Conservation (phyloP, 2,797 vertebrate species). For the Discoglossus pictus region DNA sequence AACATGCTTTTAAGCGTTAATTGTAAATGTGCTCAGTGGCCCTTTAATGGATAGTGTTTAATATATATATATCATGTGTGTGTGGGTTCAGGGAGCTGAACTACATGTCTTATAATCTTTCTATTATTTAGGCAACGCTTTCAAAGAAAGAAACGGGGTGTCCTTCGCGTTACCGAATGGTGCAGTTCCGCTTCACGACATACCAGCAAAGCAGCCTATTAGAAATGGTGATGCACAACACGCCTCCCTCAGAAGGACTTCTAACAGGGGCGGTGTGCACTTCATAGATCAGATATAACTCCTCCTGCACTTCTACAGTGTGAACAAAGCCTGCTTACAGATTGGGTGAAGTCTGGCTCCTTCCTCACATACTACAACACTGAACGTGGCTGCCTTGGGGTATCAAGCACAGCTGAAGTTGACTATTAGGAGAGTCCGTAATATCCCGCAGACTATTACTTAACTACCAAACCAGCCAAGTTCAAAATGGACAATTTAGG, state of each 20-base stretch:
- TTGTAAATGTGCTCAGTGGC: no score
- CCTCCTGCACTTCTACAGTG: slow-evolving; percentile 42
- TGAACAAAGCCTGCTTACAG: slow-evolving; percentile 60
- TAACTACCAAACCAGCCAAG: not conserved
- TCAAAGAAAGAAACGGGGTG: slow-evolving; percentile 70
- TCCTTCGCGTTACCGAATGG: slow-evolving; percentile 70
- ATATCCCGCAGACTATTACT: no score
- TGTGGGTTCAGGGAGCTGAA: no score
- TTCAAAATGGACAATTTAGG: not conserved
- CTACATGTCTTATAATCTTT: no score
- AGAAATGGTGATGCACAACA: slow-evolving; percentile 65
- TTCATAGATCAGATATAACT: slow-evolving; percentile 73
- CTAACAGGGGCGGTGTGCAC: slow-evolving; percentile 68
- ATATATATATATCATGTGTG: no score
- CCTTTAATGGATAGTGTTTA: no score
- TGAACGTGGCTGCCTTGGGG: slow-evolving; percentile 21
- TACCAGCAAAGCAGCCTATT: slow-evolving; percentile 66
- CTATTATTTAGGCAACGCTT: slow-evolving; percentile 64
- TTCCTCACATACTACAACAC: not conserved
- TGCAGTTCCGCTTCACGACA: slow-evolving; percentile 69
- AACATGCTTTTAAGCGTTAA: no score
- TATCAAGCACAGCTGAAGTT: slow-evolving; percentile 21
- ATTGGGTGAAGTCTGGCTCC: slow-evolving; percentile 62
- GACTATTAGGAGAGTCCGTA: no score
- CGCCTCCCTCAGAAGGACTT: slow-evolving; percentile 70